Conservation (phyloP, 2,888 invertebrate species). For the Tricholauxania praeusta region DNA sequence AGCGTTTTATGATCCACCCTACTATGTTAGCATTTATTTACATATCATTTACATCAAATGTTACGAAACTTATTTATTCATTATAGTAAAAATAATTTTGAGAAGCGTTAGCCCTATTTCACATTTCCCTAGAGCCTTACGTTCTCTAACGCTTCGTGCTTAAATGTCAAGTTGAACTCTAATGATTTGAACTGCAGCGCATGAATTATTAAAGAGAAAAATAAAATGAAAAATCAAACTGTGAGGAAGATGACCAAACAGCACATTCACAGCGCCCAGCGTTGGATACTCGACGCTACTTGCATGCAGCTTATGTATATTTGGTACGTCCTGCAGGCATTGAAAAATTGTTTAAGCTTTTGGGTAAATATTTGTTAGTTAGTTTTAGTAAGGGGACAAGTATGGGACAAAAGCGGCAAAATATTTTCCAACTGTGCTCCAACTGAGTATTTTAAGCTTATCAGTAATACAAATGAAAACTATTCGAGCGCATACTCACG, state of each 20-base stretch:
- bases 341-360: slow-evolving; percentile 31
- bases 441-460: too few species aligned
- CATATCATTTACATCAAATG: too few species aligned
- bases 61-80: too few species aligned
- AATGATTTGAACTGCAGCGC: not conserved
- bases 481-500: not conserved
- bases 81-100: too few species aligned
- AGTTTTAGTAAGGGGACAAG: not conserved
- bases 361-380: slow-evolving; percentile 31
- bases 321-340: slow-evolving; percentile 28
- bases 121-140: too few species aligned
- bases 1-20: too few species aligned
- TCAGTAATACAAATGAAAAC: not conserved
- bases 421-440: too few species aligned
- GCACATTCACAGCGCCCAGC: not conserved
- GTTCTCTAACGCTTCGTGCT: too few species aligned
- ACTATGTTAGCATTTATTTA: too few species aligned
- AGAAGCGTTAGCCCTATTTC: too few species aligned
- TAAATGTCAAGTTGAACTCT: not conserved
- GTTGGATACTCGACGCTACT: slow-evolving; percentile 2
- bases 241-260: slow-evolving; percentile 12
- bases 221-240: slow-evolving; percentile 15
- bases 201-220: slow-evolving; percentile 7
- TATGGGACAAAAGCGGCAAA: not conserved
- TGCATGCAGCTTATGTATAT: not conserved